Evolutionary conservation across 2,113 vertebrate genomes (phyloP), one percentile per base, ranked within the genome.

Genomic region (Heterotilapia buettikoferi): DNA sequence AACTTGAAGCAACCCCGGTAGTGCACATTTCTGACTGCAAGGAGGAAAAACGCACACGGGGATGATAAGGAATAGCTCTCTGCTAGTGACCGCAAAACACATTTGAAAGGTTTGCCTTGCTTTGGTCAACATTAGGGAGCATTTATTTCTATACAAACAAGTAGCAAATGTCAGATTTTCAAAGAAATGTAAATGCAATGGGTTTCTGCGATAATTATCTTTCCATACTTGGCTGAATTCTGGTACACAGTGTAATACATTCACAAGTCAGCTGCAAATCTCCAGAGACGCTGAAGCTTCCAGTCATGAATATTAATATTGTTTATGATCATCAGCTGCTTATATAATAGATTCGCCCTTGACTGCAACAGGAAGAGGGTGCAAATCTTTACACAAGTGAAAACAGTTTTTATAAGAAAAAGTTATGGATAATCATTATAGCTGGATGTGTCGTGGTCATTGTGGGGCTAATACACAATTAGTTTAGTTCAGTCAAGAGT

Each of bases 1-100:
- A 97, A 91, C 87, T 93, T 95, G 95, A 98, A 99, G 93, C 98
- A 99, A 82, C 98, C 98, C 2, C 97, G 96, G 95, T 98, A 97
- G 84, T 95, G 97, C 93, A 97, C 95, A 4, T 97, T 98, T 92
- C 92, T 97, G 93, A 98, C 98, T 99, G 96, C 29, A 94, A 66
- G 87, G 24, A 86, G 57, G 43, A 86, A 9, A 86, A 54, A 89
- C 3, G 59, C 26, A 90, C 13, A 54, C 1, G 1, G 33, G 6
- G 10, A 61, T 31, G 73, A 61, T 24, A 79, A 38, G 29, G 21
- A 40, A 76, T 5, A 13, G 61, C 1, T 2, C 63, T 21, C 21
- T 5, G 26, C 1, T 12, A 31, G 18, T 53, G 24, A 38, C 24
- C 33, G 24, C 19, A 29, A 11, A 36, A 73, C 4, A 11, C 7